A percentile compares a stretch with the other conserved stretches of the same genome.
These are phyloP conservation scores for Mus spretus DNA, from an alignment of 2,797 vertebrate species.

Conservation along the genomic window DNA sequence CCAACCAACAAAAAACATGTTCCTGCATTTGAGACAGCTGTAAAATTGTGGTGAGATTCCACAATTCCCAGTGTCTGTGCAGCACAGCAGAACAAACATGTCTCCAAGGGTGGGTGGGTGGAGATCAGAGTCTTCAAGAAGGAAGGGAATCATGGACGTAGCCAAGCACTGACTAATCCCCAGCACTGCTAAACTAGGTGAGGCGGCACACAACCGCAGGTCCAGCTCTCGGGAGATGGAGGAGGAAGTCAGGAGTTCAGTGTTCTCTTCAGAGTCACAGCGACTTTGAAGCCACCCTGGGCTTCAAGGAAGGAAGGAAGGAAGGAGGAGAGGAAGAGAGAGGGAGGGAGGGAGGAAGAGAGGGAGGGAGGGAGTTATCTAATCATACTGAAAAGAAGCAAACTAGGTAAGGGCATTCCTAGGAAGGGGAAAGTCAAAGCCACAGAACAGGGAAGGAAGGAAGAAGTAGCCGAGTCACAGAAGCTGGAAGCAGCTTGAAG, in stretches of 20 bases:
- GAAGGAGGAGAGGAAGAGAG: background rate
- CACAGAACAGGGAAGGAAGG: background rate
- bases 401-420: background rate
- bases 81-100: background rate
- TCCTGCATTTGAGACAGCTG: background rate
- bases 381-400: background rate
- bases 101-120: background rate
- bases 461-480: background rate
- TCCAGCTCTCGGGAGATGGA: background rate
- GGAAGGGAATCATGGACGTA: background rate
- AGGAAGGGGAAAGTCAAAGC: background rate
- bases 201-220: background rate
- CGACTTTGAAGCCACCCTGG: background rate
- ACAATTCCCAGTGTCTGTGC: background rate
- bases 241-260: background rate
- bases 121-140: background rate
- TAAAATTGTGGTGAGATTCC: background rate
- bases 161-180: background rate
- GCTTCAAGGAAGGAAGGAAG: background rate
- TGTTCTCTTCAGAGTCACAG: background rate
- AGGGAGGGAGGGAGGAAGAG: background rate
- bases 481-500: background rate
- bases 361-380: background rate
- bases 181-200: background rate
- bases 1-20: background rate